Base-by-base conservation (phyloP, 30 jellyfish, hydroid and myxozoan species). In the Cassiopea andromeda region DNA sequence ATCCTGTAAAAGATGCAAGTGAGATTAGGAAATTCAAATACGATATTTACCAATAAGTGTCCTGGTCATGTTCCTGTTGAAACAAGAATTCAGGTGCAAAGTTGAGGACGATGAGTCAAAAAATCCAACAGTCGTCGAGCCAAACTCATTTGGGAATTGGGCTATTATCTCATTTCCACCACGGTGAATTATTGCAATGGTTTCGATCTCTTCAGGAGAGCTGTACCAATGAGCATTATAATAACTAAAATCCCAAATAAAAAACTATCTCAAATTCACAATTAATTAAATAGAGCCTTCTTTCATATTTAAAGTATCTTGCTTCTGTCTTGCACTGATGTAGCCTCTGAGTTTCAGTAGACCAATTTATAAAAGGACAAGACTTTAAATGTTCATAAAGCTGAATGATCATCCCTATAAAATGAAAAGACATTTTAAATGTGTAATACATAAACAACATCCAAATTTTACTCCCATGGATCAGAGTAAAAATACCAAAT, bases 121-220 rank as follows among this genome's bases (percentile, higher is more conserved):
- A 46, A 83, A 83, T 12, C 92, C 84, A 19, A 83, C 92, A 10
- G 85, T 67, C 44, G 75, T 46, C 16, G 77, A 45, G 38, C 92
- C 92, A 83, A 69, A 83, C 18, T 83, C 74, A 43, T 45, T n/a
- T 48, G 92, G 85, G 5, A 83, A 83, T 7, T 83, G 85, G 15
- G 92, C 92, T 48, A 83, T 43, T 15, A 83, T 71, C 57, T 83
- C 92, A 59, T 71, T 83, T 50, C 92, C 92, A 15, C 92, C 92
- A 1, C 75, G 92, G 46, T 83, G 92, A 16, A 83, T 58, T 18
- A 83, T 70, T 13, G 78, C 92, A 59, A 83, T 14, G 46, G 92
- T 83, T 58, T 83, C 92, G 67, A 44, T 43, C 50, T 69, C 44
- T 46, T 83, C 92, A 4, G 72, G 82, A 4, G 49, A 3, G 46